Evolutionary conservation across 2,888 invertebrate species (phyloP).

Genomic region (Opisthograptis luteolata): DNA sequence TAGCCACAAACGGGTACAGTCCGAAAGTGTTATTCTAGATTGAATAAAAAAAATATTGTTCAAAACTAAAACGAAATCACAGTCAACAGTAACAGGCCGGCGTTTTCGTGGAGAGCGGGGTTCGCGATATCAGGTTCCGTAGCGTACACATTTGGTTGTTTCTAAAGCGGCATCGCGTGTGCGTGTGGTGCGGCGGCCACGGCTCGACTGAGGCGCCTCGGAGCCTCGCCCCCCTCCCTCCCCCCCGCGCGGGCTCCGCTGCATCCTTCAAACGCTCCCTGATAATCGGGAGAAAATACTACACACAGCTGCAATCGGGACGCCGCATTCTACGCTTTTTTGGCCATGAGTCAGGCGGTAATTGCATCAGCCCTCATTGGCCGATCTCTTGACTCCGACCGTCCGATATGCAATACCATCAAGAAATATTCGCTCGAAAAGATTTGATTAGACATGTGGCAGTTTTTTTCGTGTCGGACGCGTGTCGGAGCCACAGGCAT

Average conservation of each 20-base stretch:
- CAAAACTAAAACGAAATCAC: constrained; percentile 49
- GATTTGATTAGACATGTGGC: constrained; percentile 17
- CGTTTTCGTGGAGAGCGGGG: constrained; percentile 46
- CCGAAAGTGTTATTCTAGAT: constrained; percentile 61
- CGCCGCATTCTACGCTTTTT: constrained; percentile 75
- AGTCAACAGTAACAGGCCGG: constrained; percentile 64
- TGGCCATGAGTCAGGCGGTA: constrained; percentile 74
- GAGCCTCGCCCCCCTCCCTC: constrained; percentile 32
- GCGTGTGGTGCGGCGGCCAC: constrained; percentile 57
- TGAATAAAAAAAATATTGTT: constrained; percentile 41
- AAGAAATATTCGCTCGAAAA: constrained; percentile 30
- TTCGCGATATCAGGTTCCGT: constrained; percentile 63
- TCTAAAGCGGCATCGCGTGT: constrained; percentile 56
- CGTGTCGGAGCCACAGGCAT: constrained; percentile 40
- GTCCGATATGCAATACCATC: neutral
- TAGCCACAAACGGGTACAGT: constrained; percentile 73
- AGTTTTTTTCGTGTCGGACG: constrained; percentile 32
- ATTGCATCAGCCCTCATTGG: constrained; percentile 70
- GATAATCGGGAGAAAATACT: constrained; percentile 80
- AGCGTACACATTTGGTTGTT: constrained; percentile 70
- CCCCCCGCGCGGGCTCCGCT: constrained; percentile 48
- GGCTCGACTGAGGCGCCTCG: constrained; percentile 72
- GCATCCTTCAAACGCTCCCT: constrained; percentile 78
- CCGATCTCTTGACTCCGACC: constrained; percentile 29
- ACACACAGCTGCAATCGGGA: constrained; percentile 76